Percentiles rank a stretch among this genome's conserved stretches.
Evolutionary conservation across 2,113 vertebrate species (phyloP).

Genomic region (Otocyon megalotis): DNA sequence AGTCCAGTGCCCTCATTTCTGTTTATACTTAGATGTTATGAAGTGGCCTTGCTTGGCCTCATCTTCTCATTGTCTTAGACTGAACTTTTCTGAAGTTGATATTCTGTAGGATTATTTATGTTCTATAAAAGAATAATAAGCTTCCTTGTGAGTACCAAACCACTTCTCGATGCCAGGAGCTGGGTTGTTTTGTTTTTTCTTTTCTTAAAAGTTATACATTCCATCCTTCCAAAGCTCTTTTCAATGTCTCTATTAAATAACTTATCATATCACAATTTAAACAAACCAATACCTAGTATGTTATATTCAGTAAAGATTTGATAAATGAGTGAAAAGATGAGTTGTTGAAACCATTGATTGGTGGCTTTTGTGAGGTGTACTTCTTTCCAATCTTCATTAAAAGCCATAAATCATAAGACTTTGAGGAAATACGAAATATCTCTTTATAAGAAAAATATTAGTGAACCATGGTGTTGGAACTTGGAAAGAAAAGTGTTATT

Average conservation of each 20-base stretch:
- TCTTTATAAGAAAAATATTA: not conserved
- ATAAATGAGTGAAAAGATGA: constrained; percentile 13
- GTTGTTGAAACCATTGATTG: not conserved
- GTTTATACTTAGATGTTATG: not conserved
- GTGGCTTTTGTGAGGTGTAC: not conserved
- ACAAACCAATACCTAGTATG: not conserved
- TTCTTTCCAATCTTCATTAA: not conserved
- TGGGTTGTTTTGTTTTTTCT: not conserved
- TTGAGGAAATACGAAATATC: not conserved
- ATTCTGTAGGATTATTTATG: not conserved
- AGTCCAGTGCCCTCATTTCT: not conserved
- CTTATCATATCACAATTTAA: not conserved
- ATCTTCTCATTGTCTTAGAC: not conserved
- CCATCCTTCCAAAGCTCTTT: constrained; percentile 2
- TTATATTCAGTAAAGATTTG: not conserved
- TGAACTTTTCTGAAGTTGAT: not conserved
- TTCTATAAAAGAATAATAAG: not conserved
- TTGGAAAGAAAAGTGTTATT: not conserved
- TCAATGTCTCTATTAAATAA: not conserved
- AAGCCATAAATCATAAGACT: not conserved
- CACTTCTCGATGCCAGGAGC: not conserved
- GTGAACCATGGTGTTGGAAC: not conserved
- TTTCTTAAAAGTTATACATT: not conserved
- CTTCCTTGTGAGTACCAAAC: not conserved
- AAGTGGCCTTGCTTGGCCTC: not conserved